phyloP scores from a whole-genome alignment of 2,113 vertebrate species.

The Aplodontia rufa region DNA sequence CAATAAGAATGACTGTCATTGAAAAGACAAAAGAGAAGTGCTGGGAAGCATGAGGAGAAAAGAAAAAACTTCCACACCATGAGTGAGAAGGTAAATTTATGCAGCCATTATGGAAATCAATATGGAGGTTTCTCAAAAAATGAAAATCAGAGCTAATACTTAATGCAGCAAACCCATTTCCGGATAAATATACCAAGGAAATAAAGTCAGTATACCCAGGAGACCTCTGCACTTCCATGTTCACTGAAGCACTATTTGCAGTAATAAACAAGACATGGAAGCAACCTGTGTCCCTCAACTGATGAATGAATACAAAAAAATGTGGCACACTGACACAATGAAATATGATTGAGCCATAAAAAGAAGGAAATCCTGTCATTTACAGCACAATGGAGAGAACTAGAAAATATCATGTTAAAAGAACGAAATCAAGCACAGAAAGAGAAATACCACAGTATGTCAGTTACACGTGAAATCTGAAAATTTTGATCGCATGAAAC shows the following conservation, averaged over 20 bases:
- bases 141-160: too few relatives aligned
- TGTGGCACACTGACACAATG: neutral
- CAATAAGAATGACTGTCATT: neutral
- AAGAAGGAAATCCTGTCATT: neutral
- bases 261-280: neutral
- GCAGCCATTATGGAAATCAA: neutral
- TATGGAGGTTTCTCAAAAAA: neutral
- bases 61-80: neutral
- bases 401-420: too few relatives aligned
- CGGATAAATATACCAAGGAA: too few relatives aligned
- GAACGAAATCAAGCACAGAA: too few relatives aligned
- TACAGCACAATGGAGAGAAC: too few relatives aligned
- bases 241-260: too few relatives aligned
- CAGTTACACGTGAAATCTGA: neutral
- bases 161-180: too few relatives aligned
- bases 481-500: neutral
- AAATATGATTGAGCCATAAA: neutral
- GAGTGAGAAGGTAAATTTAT: neutral
- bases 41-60: neutral
- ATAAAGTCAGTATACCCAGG: too few relatives aligned
- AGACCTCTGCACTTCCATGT: too few relatives aligned
- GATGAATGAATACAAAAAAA: neutral
- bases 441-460: too few relatives aligned
- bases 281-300: neutral
- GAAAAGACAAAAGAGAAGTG: neutral